Conservation (phyloP, 1,140 invertebrate species). For the Caenorhabditis briggsae region DNA sequence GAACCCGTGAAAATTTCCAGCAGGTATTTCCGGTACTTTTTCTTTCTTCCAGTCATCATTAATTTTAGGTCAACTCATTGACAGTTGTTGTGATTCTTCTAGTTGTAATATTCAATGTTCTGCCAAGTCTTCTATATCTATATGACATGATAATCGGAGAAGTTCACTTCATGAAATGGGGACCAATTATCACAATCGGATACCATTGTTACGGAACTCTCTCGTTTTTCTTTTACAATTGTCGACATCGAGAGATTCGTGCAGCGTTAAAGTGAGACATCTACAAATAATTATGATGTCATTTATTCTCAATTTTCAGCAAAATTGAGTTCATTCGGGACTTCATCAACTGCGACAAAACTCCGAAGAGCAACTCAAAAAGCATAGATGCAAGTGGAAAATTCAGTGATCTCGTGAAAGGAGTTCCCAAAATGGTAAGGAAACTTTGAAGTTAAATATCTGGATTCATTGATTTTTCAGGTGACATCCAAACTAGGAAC, state of each 20-base stretch:
- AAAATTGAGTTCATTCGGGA: constrained; percentile 40
- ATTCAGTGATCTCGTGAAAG: constrained; percentile 15
- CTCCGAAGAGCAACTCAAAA: constrained; percentile 16
- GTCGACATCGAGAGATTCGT: constrained; percentile 49
- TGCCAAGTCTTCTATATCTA: constrained; percentile 57
- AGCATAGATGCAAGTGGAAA: constrained; percentile 23
- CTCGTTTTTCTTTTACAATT: constrained; percentile 57
- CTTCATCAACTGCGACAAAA: constrained; percentile 28
- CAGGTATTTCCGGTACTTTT: background rate
- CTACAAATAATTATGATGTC: background rate
- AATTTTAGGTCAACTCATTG: constrained; percentile 58
- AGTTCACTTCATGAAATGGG: constrained; percentile 61
- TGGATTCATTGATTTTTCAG: background rate
- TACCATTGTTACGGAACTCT: constrained; percentile 56
- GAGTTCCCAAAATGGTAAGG: constrained; percentile 22
- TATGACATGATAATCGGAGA: constrained; percentile 59
- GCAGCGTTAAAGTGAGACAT: constrained; percentile 25
- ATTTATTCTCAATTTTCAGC: background rate
- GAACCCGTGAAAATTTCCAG: constrained; percentile 19
- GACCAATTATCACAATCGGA: constrained; percentile 55
- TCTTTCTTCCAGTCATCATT: background rate
- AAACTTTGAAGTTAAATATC: background rate
- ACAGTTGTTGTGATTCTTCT: constrained; percentile 56
- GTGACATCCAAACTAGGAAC: background rate
- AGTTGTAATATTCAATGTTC: constrained; percentile 58